Evolutionary conservation across 1,140 invertebrate species (phyloP).

Genomic region (Drosophila pandora): DNA sequence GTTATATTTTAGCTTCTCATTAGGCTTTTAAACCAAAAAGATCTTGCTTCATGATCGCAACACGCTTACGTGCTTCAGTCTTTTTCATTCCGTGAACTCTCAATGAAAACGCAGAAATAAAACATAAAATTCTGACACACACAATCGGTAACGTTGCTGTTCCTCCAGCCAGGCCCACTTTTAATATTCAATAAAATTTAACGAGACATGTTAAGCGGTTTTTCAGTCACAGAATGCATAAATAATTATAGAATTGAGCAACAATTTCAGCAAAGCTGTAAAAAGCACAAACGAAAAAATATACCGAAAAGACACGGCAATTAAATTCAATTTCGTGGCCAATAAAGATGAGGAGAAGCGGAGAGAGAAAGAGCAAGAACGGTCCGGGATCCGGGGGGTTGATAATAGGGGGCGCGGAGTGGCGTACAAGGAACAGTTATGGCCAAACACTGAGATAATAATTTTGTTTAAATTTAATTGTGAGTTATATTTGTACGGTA

Average conservation of each 20-base stretch:
- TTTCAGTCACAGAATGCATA: conserved; percentile 63
- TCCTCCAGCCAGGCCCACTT: conserved; percentile 45
- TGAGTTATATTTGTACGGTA: conserved; percentile 73
- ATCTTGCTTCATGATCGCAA: neutral
- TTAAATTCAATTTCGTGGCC: conserved; percentile 72
- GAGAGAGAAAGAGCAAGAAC: conserved; percentile 13
- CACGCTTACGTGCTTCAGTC: conserved; percentile 38
- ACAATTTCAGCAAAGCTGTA: conserved; percentile 72
- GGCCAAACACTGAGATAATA: conserved; percentile 67
- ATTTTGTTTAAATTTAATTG: conserved; percentile 74
- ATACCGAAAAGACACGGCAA: conserved; percentile 55
- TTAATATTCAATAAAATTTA: conserved; percentile 76
- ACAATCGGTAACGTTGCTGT: conserved; percentile 9
- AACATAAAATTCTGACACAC: conserved; percentile 31
- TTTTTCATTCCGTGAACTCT: conserved; percentile 39
- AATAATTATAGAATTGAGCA: conserved; percentile 80
- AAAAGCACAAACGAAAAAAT: conserved; percentile 30
- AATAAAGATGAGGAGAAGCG: conserved; percentile 41
- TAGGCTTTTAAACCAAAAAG: neutral
- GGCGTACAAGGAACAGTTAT: conserved; percentile 59
- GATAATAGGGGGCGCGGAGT: neutral
- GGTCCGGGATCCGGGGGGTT: no score
- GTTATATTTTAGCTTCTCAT: neutral
- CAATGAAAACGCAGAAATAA: neutral
- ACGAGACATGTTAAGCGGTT: conserved; percentile 65